phyloP scores from a whole-genome alignment of 2,888 invertebrate genomes.

The Danaus chrysippus region DNA sequence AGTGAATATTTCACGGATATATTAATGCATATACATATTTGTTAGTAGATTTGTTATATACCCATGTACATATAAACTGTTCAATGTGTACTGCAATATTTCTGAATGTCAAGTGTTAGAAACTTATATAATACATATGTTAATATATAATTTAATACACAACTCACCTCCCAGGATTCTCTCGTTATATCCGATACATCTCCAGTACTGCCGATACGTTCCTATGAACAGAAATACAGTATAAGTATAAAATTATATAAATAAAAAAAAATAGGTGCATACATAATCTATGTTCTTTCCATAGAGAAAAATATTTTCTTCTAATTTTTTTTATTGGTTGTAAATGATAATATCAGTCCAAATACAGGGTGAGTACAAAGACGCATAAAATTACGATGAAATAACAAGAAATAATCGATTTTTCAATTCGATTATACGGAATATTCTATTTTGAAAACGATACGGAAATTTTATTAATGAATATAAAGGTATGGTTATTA shows the following conservation, averaged over 20 bases:
- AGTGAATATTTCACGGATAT: no score
- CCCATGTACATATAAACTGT: constrained; percentile 40
- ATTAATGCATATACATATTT: no score
- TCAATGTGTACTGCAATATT: constrained; percentile 72
- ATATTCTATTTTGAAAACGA: constrained; percentile 1
- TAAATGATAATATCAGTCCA: no score
- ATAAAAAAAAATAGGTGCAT: background rate
- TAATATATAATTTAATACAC: constrained; percentile 16
- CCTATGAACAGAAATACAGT: constrained; percentile 51
- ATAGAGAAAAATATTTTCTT: no score
- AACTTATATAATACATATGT: constrained; percentile 48
- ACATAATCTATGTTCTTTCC: background rate
- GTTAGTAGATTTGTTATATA: constrained; percentile 72
- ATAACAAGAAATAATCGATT: no score
- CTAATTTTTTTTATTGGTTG: no score
- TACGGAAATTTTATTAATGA: no score
- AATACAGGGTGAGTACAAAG: no score
- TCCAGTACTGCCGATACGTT: constrained; percentile 82
- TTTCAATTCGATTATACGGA: background rate
- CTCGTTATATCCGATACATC: constrained; percentile 90
- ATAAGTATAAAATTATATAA: background rate
- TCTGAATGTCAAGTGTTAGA: constrained; percentile 56
- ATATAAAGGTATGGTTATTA: no score
- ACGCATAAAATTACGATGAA: no score
- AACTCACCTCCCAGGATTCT: constrained; percentile 96